These are phyloP conservation scores for Halichoeres trimaculatus DNA, from an alignment of 2,113 vertebrate species.

Conservation along the genomic window DNA sequence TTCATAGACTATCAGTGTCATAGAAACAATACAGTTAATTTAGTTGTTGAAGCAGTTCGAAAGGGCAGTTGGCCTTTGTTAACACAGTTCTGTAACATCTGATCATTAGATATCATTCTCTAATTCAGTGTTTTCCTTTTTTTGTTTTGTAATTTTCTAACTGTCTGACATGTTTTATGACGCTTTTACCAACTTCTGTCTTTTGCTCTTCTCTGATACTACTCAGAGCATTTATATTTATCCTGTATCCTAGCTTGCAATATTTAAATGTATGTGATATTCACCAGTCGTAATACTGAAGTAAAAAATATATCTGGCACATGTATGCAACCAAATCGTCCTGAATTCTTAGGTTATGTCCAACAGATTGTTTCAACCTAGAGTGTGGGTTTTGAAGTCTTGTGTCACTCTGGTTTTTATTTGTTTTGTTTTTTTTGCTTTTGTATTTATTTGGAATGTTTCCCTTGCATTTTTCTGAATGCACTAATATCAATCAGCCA, in stretches of 20 bases:
- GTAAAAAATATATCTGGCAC: not conserved
- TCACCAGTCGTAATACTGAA: not conserved
- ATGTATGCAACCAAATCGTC: constrained; percentile 1
- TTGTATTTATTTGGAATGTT: constrained; percentile 13
- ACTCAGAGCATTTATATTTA: not conserved
- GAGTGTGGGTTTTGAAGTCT: not conserved
- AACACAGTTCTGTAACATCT: not conserved
- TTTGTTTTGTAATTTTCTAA: not conserved
- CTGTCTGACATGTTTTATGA: not conserved
- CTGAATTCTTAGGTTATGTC: not conserved
- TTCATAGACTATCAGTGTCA: constrained; percentile 2
- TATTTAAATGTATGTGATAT: not conserved
- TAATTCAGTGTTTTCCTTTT: not conserved
- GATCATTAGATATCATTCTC: not conserved
- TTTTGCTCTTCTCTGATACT: not conserved
- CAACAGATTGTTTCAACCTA: not conserved
- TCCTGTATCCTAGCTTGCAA: not conserved
- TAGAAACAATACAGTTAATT: constrained; percentile 2
- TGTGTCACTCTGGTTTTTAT: not conserved
- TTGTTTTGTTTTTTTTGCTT: not conserved
- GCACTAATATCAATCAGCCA: not conserved
- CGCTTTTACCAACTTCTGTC: not conserved
- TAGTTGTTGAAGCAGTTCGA: not conserved
- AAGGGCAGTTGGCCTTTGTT: not conserved
- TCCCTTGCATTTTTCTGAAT: not conserved